Evolutionary conservation across 2,113 vertebrate genomes (phyloP).

Genomic region (Ophiodon elongatus): DNA sequence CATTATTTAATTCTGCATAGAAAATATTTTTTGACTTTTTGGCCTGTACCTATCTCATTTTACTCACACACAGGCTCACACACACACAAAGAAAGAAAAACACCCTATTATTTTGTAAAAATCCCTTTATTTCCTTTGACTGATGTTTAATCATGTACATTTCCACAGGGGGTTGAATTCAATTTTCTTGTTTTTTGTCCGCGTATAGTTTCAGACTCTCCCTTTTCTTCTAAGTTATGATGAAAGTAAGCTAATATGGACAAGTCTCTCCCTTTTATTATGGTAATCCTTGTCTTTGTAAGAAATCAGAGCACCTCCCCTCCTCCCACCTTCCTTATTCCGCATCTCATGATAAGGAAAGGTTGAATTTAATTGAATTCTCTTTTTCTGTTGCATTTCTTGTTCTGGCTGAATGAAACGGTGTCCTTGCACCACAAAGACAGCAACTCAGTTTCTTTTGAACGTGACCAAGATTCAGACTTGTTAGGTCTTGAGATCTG

Average conservation of each 20-base stretch:
- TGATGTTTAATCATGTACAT: conserved; percentile 57
- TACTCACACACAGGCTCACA: background rate
- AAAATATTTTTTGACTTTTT: conserved; percentile 14
- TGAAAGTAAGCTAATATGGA: conserved; percentile 20
- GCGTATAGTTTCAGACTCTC: conserved; percentile 17
- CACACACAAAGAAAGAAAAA: background rate
- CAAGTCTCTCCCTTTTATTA: conserved; percentile 46
- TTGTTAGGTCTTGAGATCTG: background rate
- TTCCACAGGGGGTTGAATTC: conserved; percentile 57
- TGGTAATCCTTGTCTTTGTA: conserved; percentile 55
- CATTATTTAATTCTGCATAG: background rate
- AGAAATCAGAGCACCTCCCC: conserved; percentile 17
- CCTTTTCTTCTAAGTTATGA: conserved; percentile 28
- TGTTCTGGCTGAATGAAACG: conserved; percentile 15
- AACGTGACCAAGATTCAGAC: conserved; percentile 18
- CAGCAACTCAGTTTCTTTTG: conserved; percentile 17
- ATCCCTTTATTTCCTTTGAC: conserved; percentile 27
- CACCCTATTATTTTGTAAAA: conserved; percentile 29
- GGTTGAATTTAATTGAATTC: conserved; percentile 53
- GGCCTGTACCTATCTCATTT: background rate
- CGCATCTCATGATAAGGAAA: conserved; percentile 19
- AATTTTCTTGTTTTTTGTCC: conserved; percentile 53
- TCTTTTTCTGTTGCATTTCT: conserved; percentile 18
- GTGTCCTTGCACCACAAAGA: conserved; percentile 22
- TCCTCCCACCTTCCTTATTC: background rate